These are phyloP conservation scores for Heliconius nattereri DNA, from an alignment of 1,140 invertebrate species.

Conservation along the genomic window DNA sequence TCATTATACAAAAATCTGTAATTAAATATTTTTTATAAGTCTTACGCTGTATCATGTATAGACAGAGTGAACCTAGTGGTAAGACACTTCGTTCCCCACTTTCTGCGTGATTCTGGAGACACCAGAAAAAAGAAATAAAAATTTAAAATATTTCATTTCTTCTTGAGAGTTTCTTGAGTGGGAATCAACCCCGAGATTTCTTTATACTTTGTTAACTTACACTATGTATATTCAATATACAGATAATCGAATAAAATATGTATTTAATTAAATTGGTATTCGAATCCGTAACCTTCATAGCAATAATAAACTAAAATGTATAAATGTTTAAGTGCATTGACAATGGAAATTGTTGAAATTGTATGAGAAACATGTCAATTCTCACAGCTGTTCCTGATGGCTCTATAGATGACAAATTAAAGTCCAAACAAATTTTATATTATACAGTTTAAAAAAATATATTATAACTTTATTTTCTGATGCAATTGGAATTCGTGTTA, in stretches of 20 bases:
- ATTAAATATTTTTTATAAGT: background rate
- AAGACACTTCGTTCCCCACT: background rate
- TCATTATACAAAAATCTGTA: background rate
- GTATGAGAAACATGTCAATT: constrained; percentile 41
- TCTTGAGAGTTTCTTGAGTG: too few relatives aligned
- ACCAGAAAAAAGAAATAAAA: too few relatives aligned
- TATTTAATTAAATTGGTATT: background rate
- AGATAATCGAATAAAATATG: background rate
- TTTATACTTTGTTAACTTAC: too few relatives aligned
- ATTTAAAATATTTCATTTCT: too few relatives aligned
- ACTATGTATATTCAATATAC: background rate
- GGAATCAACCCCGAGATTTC: too few relatives aligned
- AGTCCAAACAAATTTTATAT: constrained; percentile 32
- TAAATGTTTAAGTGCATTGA: background rate
- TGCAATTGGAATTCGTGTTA: background rate
- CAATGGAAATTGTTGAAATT: constrained; percentile 13
- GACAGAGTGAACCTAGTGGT: background rate
- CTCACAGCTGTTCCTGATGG: constrained; percentile 35
- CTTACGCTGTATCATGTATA: background rate
- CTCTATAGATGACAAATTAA: constrained; percentile 40
- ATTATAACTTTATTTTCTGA: background rate
- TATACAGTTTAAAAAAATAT: background rate
- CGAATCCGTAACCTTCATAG: background rate
- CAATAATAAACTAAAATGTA: background rate
- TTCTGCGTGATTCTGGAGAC: too few relatives aligned